Evolutionary conservation across 2,113 vertebrate genomes (phyloP), one percentile per base, ranked within the genome.

Genomic region (Cochlearius cochlearius): DNA sequence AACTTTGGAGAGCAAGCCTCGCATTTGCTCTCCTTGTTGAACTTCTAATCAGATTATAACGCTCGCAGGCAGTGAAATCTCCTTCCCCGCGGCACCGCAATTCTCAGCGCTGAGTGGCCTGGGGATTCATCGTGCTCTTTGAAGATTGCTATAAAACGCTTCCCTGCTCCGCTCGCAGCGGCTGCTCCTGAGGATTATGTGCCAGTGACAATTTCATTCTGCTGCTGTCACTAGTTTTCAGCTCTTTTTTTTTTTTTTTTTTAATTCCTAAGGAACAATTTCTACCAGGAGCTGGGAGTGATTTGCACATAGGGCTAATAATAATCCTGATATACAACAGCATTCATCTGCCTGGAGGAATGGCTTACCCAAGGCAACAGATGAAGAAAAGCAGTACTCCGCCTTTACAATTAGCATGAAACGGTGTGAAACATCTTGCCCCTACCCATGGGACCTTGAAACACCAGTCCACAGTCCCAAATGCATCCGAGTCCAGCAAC

Each of bases 121-220:
- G 73, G 89, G 76, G 91, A 72, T 75, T 93, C 92, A n/a, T 26
- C 0, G 0, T 71, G 72, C 72, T 89, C 92, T 94, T 96, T 96
- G 83, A 84, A 89, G 91, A 17, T n/a, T 74, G 43, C 36, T 72
- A 0, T 50, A 25, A 96, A 72, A 49, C 69, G 43, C 69, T 62
- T 91, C 76, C 76, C 56, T 1, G 9, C 88, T 90, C 63, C 38
- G 2, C 63, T 92, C 25, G 0, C 53, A 78, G 90, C 94, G 90
- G 90, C 87, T 90, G 87, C 89, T 92, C 82, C 90, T 36, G 88
- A 58, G 81, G 88, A 90, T 97, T 94, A 88, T 50, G 63, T 86
- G 72, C 75, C 82, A 82, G 58, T 45, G 96, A 92, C 75, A 66
- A 66, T 80, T 86, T 71, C 67, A 36, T 73, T 96, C 92, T 62